Evolutionary conservation across 2,888 invertebrate genomes (phyloP), one percentile per base, ranked within the genome.

Genomic region (Aleiodes alternator): DNA sequence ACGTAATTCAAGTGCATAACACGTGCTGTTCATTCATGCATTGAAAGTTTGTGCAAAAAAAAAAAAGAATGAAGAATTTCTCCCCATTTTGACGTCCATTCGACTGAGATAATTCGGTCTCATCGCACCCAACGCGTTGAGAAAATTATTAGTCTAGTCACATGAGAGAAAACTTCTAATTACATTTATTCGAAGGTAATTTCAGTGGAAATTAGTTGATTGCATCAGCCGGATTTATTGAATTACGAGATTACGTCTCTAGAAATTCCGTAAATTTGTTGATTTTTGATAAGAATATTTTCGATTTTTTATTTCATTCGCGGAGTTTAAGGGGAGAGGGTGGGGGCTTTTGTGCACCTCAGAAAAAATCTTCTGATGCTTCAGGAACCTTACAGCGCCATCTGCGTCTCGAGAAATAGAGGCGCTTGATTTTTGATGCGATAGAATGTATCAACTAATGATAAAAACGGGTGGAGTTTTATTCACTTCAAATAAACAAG

Each of bases 11-110:
- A 59, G 34, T 31, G 59, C 59, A 59, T 34, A 59, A 34, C 59
- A 59, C 59, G 59, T 59, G 59, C 59, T 34, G 59, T 14, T 59
- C 61, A 61, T 61, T 38, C 61, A 61, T 61, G 43, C 61, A 43
- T 43, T 43, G 4, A 38, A 31, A n/a, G 31, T 61, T 61, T 38
- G 34, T 7, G 23, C 23, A 34, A 34, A 38, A 61, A 61, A 38
- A 0, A 61, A 61, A 43, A 14, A 11, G 43, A 43, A 16, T 38
- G 23, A 38, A 38, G 8, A 38, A 38, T 38, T 14, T 59, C 12
- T 61, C 14, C 31, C 16, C n/a, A n/a, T 8, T 9, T 8, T 8
- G 43, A 61, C 43, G 5, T 43, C 23, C 61, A 38, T 16, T 43
- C 43, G 38, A 16, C 38, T 43, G 61, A 38, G 61, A 61, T 38